Base-by-base conservation (phyloP, 2,888 invertebrate species). In the Pelosia muscerda region DNA sequence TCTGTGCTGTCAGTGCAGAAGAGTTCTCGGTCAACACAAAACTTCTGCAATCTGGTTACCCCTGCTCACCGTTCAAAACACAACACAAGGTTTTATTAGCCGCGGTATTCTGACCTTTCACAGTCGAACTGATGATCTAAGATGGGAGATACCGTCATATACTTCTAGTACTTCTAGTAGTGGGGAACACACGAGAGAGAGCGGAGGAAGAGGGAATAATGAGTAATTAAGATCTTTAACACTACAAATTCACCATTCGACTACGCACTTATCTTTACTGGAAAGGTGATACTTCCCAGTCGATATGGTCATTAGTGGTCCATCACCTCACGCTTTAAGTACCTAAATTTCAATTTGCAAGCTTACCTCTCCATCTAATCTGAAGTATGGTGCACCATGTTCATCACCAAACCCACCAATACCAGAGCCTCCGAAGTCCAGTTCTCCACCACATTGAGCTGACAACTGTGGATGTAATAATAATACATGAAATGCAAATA, bases 331-430 rank as follows among this genome's bases (percentile, higher is more conserved):
- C n/a, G n/a, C n/a, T n/a, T n/a, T n/a, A n/a, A n/a, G n/a, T 54
- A 54, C 1, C 4, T 13, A 25, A 22, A 10, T 19, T 49, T 5
- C 0, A 8, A 13, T 15, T 6, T 58, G 10, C 0, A 34, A 31
- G 81, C 81, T 81, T 84, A 95, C 95, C 83, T 95, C 95, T 84
- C 95, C 95, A 78, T 95, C 95, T 42, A 95, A 86, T 82, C 95
- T 92, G 86, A 93, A 95, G 86, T 95, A 95, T 1, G 94, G 92
- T 31, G 91, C 92, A 0, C 93, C 94, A 54, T 93, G 91, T 69
- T 95, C 95, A 54, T 95, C 95, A 59, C 91, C 94, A 49, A 94
- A 95, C 0, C 95, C 95, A 22, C 95, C 92, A 19, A 95, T 86
- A 26, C 92, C 94, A 19, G 93, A 89, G 1, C 93, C 92, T 2